Percentiles rank a stretch among this genome's conserved stretches.
Conservation (phyloP, 2,113 vertebrate genomes). For the Rhombomys opimus region DNA sequence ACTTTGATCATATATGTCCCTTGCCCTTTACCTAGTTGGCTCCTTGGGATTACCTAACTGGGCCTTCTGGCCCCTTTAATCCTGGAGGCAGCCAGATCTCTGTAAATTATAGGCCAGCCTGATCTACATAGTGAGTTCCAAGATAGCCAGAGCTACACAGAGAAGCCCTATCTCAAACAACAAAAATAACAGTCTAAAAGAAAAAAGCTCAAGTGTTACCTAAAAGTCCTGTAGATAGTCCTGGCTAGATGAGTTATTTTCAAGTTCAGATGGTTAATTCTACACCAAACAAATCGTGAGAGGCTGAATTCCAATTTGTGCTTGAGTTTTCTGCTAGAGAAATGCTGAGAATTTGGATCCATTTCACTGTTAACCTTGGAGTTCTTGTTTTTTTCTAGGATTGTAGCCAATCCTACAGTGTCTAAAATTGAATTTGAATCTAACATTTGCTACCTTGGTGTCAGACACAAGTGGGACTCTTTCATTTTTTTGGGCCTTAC, state of each 20-base stretch:
- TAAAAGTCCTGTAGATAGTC: constrained; percentile 40
- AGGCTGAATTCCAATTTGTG: constrained; percentile 1
- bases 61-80: not conserved
- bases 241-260: not conserved
- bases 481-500: not conserved
- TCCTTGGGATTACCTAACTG: not conserved
- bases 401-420: not conserved
- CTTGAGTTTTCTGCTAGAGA: not conserved
- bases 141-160: not conserved
- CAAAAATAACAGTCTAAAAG: not conserved
- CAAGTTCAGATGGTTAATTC: not conserved
- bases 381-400: not conserved
- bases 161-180: not conserved
- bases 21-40: not conserved
- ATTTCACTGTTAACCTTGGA: not conserved
- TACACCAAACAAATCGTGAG: not conserved
- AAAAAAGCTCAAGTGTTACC: constrained; percentile 38
- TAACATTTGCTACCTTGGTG: not conserved
- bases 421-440: constrained; percentile 58
- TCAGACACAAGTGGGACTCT: not conserved
- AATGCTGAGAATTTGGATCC: constrained; percentile 47
- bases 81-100: not conserved
- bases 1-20: not conserved
- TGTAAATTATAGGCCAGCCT: not conserved
- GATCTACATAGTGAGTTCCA: not conserved